phyloP scores from a whole-genome alignment of 2,888 invertebrate genomes.

The Ophion obscuratus region DNA sequence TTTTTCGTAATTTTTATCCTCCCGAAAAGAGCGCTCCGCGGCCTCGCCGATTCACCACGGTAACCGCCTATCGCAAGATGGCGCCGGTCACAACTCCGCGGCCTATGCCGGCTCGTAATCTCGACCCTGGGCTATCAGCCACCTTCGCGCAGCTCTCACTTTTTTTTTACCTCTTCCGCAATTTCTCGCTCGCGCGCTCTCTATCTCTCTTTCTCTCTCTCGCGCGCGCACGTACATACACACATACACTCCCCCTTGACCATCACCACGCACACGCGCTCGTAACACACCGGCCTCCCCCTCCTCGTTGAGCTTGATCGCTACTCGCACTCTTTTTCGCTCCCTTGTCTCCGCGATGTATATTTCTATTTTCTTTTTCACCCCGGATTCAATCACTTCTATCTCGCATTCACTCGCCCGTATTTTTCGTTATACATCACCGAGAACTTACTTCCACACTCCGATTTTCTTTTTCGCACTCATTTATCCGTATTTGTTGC shows the following conservation, averaged over 20 bases:
- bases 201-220: constrained; percentile 30
- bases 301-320: not conserved
- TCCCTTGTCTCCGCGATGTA: not conserved
- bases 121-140: constrained; percentile 50
- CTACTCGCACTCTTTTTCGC: constrained; percentile 14
- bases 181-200: constrained; percentile 36
- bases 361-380: constrained; percentile 1
- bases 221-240: constrained; percentile 21
- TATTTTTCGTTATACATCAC: not conserved
- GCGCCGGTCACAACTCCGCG: constrained; percentile 82
- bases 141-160: constrained; percentile 44
- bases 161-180: constrained; percentile 40
- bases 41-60: constrained; percentile 83
- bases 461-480: constrained; percentile 54
- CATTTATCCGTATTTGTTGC: constrained; percentile 53
- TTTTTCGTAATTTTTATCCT: constrained; percentile 51
- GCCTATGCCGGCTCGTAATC: constrained; percentile 67
- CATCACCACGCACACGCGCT: constrained; percentile 38
- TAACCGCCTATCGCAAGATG: constrained; percentile 92
- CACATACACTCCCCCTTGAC: constrained; percentile 15
- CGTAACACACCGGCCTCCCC: constrained; percentile 23
- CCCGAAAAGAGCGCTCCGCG: constrained; percentile 82
- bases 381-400: constrained; percentile 7
- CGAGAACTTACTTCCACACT: constrained; percentile 50
- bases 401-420: not conserved